These are phyloP conservation scores for Hemicrepidius hirtus DNA, from an alignment of 2,888 invertebrate species.

Conservation along the genomic window DNA sequence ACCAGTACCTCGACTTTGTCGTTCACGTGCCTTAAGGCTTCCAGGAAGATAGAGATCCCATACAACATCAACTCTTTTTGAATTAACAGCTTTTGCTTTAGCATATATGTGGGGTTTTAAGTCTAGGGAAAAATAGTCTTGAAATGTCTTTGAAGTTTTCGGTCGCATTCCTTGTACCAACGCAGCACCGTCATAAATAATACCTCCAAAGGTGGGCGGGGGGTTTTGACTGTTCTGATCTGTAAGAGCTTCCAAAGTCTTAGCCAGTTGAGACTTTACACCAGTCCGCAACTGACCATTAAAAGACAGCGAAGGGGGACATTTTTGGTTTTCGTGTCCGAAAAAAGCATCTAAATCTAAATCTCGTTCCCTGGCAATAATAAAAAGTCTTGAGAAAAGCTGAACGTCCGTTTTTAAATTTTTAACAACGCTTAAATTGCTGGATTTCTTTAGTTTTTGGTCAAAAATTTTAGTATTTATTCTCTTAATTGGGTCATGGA, in stretches of 20 bases:
- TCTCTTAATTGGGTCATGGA: neutral
- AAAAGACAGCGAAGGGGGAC: neutral
- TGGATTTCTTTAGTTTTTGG: neutral
- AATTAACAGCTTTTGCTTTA: neutral
- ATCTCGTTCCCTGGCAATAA: neutral
- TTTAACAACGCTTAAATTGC: neutral
- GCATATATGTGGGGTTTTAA: neutral
- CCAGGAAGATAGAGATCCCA: neutral
- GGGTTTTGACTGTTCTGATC: too few relatives aligned
- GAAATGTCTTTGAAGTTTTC: neutral
- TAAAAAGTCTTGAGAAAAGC: constrained; percentile 7
- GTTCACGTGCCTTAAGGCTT: neutral
- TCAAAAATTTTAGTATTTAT: neutral
- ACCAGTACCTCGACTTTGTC: neutral
- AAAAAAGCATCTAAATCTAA: constrained; percentile 3
- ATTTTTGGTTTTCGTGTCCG: neutral
- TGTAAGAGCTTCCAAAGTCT: neutral
- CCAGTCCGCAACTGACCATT: neutral
- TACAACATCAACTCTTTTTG: neutral
- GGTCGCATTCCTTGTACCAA: neutral
- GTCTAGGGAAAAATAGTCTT: neutral
- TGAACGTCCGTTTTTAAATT: neutral
- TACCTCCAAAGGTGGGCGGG: too few relatives aligned
- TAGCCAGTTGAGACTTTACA: neutral
- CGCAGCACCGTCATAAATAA: constrained; percentile 2